Evolutionary conservation across 2,113 vertebrate species (phyloP).

Genomic region (Gymnocephalus cernua): DNA sequence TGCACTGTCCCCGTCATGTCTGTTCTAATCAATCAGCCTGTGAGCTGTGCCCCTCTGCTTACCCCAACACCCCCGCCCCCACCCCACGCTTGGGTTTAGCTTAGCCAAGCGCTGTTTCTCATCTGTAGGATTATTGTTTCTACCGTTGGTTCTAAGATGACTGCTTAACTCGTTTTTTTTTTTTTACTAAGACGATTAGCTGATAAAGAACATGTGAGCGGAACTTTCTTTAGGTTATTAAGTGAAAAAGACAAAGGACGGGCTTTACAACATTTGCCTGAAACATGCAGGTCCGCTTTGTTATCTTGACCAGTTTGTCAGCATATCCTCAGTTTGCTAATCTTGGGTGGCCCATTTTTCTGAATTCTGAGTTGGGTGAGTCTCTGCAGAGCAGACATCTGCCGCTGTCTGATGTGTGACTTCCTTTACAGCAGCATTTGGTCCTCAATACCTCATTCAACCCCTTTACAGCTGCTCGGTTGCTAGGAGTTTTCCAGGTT

Average conservation of each 20-base stretch:
- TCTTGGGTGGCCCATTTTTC: slow-evolving; percentile 65
- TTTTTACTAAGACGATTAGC: slow-evolving; percentile 56
- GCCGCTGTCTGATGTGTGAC: slow-evolving; percentile 53
- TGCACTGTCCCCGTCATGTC: slow-evolving; percentile 30
- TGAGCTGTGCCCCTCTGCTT: not conserved
- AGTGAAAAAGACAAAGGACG: not conserved
- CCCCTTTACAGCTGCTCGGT: slow-evolving; percentile 69
- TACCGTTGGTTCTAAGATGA: slow-evolving; percentile 46
- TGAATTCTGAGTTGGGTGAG: slow-evolving; percentile 36
- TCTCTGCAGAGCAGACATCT: slow-evolving; percentile 66
- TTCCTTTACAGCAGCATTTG: slow-evolving; percentile 66
- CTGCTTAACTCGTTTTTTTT: slow-evolving; percentile 1
- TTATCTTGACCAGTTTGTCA: slow-evolving; percentile 48
- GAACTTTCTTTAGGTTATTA: slow-evolving; percentile 49
- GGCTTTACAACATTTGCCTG: not conserved
- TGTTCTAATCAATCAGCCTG: slow-evolving; percentile 53
- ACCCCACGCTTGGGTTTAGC: slow-evolving; percentile 18
- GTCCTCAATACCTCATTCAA: slow-evolving; percentile 46
- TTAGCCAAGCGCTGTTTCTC: slow-evolving; percentile 43
- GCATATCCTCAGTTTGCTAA: slow-evolving; percentile 19
- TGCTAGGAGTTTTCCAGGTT: slow-evolving; percentile 55
- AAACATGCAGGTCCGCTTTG: not conserved
- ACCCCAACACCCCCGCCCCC: not conserved
- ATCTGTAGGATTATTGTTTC: slow-evolving; percentile 60
- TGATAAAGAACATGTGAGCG: not conserved